Evolutionary conservation across 2,113 vertebrate genomes (phyloP), one percentile per base, ranked within the genome.

Genomic region (Ramphastos sulfuratus): DNA sequence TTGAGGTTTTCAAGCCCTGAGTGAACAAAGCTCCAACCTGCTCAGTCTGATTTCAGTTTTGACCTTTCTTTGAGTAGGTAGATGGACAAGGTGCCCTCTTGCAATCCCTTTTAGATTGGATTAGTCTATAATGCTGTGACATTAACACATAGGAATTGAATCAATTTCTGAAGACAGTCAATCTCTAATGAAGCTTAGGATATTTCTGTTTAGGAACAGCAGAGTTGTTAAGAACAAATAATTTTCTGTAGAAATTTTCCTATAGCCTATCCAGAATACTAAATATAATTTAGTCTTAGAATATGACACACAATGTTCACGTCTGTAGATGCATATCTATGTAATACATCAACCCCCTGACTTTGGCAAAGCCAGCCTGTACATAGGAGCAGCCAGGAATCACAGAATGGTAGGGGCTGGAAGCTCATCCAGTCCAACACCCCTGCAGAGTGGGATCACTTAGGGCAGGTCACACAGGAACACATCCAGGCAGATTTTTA

Each of bases 251-350:
- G 77, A 72, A 54, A 54, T 56, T 86, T 79, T 85, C 35, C 16
- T 25, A 44, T 76, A 72, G 35, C 42, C 2, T 17, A 8, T 85
- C 48, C n/a, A 89, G 23, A 87, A 87, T 56, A 20, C 60, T 24
- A 54, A 82, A 27, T 69, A 69, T 78, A 52, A 82, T 37, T 90
- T 87, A 42, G 2, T 73, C 91, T 90, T 80, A 35, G 69, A 71
- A 48, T 42, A 42, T 63, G 55, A 33, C 54, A 24, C 80, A 65
- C 37, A 82, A 18, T 9, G 31, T 71, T 48, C 64, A 24, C 72
- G 37, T 90, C 92, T 90, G 73, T 84, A 31, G 21, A 81, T 90
- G 82, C 70, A 33, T 90, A 90, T 80, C 65, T 67, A 64, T 89
- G 79, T 37, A 74, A 13, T 54, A 63, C 76, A 39, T 56, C 87